phyloP scores from a whole-genome alignment of 2,113 vertebrate species.

The Takifugu bimaculatus region DNA sequence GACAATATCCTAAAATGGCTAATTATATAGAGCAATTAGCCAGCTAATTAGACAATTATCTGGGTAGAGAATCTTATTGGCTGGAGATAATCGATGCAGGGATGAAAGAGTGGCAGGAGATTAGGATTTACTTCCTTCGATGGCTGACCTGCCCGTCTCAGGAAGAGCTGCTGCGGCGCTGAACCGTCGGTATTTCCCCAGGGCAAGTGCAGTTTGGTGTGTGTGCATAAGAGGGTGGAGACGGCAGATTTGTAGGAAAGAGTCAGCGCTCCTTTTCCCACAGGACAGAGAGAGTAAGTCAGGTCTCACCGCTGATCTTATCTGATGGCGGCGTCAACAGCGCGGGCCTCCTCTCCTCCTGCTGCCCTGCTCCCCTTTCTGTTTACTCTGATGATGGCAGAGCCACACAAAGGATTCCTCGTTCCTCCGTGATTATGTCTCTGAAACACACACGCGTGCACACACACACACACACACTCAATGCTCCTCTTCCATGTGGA shows the following conservation, averaged over 20 bases:
- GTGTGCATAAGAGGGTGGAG: slow-evolving; percentile 10
- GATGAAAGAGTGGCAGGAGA: slow-evolving; percentile 40
- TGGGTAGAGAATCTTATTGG: slow-evolving; percentile 68
- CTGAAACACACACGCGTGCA: slow-evolving; percentile 33
- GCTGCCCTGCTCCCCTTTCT: slow-evolving; percentile 30
- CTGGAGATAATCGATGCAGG: slow-evolving; percentile 61
- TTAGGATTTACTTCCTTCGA: slow-evolving; percentile 57
- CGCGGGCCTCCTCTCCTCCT: slow-evolving; percentile 43
- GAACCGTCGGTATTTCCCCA: slow-evolving; percentile 23
- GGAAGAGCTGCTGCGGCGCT: slow-evolving; percentile 2
- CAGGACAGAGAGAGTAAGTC: slow-evolving; percentile 49
- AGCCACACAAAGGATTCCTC: slow-evolving; percentile 56
- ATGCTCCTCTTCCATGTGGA: slow-evolving; percentile 30
- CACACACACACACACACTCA: slow-evolving; percentile 27
- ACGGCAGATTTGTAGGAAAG: slow-evolving; percentile 39
- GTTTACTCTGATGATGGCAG: slow-evolving; percentile 34
- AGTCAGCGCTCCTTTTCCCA: slow-evolving; percentile 55
- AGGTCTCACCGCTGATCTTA: slow-evolving; percentile 64
- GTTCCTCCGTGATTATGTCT: slow-evolving; percentile 43
- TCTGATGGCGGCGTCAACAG: slow-evolving; percentile 65
- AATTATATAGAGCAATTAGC: slow-evolving; percentile 78
- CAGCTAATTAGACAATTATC: slow-evolving; percentile 79
- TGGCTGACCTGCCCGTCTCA: slow-evolving; percentile 13
- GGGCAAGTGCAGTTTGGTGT: slow-evolving; percentile 8
- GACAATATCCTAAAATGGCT: slow-evolving; percentile 77